A percentile compares a stretch with the other conserved stretches of the same genome.
Conservation (phyloP, 2,113 vertebrate species). For the Nerophis ophidion region DNA sequence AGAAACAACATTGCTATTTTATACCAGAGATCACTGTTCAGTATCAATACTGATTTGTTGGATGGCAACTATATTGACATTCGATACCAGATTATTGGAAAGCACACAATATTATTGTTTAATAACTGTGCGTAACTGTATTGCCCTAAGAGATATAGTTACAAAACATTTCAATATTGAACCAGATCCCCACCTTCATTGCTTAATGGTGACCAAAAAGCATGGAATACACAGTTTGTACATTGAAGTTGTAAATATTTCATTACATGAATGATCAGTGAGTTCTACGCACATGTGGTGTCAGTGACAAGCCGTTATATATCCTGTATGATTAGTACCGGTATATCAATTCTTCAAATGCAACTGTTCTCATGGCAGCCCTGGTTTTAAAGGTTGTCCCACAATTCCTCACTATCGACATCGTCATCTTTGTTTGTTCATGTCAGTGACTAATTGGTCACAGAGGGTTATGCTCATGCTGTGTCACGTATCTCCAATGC, state of each 20-base stretch:
- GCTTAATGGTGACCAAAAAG: too few species aligned
- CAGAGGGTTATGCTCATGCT: conserved; percentile 1
- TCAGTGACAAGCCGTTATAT: conserved; percentile 10
- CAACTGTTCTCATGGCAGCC: background rate
- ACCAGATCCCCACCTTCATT: too few species aligned
- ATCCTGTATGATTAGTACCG: background rate
- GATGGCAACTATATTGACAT: background rate
- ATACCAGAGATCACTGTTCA: background rate
- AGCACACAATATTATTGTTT: background rate
- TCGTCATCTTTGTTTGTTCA: conserved; percentile 1
- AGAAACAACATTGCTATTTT: background rate
- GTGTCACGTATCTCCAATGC: background rate
- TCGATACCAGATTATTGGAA: background rate
- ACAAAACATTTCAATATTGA: too few species aligned
- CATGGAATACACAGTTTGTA: too few species aligned
- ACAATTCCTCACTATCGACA: background rate
- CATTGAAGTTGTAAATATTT: too few species aligned
- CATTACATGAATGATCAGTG: background rate
- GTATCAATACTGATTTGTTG: background rate
- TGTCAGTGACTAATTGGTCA: conserved; percentile 14
- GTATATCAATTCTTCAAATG: background rate
- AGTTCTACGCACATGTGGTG: conserved; percentile 8
- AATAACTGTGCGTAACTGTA: background rate
- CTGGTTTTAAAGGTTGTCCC: background rate
- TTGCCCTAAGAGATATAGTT: too few species aligned